phyloP scores from a whole-genome alignment of 1,140 invertebrate species.

The Lasaia peninsularis region DNA sequence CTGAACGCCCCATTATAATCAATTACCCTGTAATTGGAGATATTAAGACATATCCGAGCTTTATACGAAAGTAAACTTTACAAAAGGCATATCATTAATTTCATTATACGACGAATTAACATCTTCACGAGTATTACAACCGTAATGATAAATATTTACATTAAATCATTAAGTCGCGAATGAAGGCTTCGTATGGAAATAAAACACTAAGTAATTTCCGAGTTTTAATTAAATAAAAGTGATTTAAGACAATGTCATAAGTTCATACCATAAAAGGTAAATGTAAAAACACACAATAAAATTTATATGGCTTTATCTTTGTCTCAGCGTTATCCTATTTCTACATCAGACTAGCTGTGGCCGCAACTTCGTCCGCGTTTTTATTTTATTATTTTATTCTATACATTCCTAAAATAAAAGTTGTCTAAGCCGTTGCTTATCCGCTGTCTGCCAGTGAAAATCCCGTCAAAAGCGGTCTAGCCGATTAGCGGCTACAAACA shows the following conservation, averaged over 20 bases:
- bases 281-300: too few relatives aligned
- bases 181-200: background rate
- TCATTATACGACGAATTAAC: slow-evolving; percentile 6
- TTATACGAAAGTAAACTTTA: slow-evolving; percentile 8
- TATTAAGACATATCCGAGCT: slow-evolving; percentile 9
- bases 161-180: background rate
- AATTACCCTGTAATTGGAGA: slow-evolving; percentile 5
- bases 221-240: background rate
- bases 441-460: too few relatives aligned
- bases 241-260: background rate
- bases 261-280: too few relatives aligned
- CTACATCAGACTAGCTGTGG: too few relatives aligned
- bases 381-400: too few relatives aligned
- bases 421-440: too few relatives aligned
- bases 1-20: slow-evolving; percentile 8
- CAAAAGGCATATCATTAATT: slow-evolving; percentile 2
- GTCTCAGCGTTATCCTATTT: too few relatives aligned
- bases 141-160: slow-evolving; percentile 9
- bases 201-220: background rate
- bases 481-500: too few relatives aligned
- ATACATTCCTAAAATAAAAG: too few relatives aligned
- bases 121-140: background rate
- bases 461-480: too few relatives aligned
- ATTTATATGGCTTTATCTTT: too few relatives aligned
- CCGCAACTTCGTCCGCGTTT: too few relatives aligned